Evolutionary conservation across 2,113 vertebrate genomes (phyloP).

Genomic region (Epinephelus fuscoguttatus): DNA sequence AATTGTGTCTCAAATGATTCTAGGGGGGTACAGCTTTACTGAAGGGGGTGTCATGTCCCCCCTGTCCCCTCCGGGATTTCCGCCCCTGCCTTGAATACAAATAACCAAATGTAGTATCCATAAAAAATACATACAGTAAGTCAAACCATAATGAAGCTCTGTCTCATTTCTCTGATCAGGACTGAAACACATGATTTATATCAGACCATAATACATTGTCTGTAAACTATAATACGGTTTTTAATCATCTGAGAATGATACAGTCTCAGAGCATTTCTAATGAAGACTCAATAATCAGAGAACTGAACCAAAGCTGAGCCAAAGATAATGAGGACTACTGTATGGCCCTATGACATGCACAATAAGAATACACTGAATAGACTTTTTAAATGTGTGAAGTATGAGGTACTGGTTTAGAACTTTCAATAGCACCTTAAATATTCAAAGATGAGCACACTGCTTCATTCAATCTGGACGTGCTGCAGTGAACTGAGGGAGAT

Average conservation of each 20-base stretch:
- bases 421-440: slow-evolving; percentile 32
- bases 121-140: slow-evolving; percentile 15
- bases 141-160: neutral
- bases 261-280: neutral
- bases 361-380: neutral
- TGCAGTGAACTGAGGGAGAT: neutral
- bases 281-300: neutral
- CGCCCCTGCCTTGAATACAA: slow-evolving; percentile 15
- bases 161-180: slow-evolving; percentile 1
- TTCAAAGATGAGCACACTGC: neutral
- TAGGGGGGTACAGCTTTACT: no score
- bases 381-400: neutral
- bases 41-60: no score
- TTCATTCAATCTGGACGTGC: slow-evolving; percentile 13
- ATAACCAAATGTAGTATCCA: slow-evolving; percentile 19
- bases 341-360: slow-evolving; percentile 9
- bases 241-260: neutral
- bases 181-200: neutral
- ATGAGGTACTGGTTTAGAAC: slow-evolving; percentile 36
- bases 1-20: no score
- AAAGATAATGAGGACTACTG: neutral
- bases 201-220: neutral
- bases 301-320: slow-evolving; percentile 6
- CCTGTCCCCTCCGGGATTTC: no score
- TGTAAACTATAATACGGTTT: neutral